A percentile compares a stretch with the other conserved stretches of the same genome.
Conservation (phyloP, 2,113 vertebrate species). For the Oncorhynchus kisutch region DNA sequence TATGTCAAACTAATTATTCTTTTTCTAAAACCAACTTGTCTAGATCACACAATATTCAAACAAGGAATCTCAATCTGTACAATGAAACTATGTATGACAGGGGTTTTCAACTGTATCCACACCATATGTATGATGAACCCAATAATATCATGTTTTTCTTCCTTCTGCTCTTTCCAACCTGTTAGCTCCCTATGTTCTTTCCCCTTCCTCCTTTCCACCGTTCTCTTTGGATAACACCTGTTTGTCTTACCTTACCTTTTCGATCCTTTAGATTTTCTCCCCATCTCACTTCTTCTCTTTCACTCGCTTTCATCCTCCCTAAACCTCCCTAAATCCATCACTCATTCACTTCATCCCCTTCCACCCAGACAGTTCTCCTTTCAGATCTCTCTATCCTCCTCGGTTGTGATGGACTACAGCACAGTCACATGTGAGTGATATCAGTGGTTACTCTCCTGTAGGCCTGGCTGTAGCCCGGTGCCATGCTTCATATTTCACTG, state of each 20-base stretch:
- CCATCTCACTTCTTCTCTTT: background rate
- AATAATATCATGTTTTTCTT: no score
- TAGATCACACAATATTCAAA: no score
- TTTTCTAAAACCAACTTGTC: no score
- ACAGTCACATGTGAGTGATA: constrained; percentile 10
- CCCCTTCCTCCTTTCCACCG: background rate
- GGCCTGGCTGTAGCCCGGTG: background rate
- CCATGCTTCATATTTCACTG: constrained; percentile 9
- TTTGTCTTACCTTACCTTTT: background rate
- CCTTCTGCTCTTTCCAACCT: no score
- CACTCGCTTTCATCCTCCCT: background rate
- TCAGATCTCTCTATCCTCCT: background rate
- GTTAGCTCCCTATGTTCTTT: no score
- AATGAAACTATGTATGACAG: no score
- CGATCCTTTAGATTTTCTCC: no score
- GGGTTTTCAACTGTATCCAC: no score
- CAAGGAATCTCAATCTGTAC: no score
- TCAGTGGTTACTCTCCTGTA: constrained; percentile 13
- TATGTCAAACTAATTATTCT: no score
- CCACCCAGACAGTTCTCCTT: background rate
- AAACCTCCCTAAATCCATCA: constrained; percentile 4
- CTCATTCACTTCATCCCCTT: background rate
- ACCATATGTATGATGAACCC: no score
- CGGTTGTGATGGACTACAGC: constrained; percentile 4
- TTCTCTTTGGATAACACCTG: background rate